Evolutionary conservation across 2,888 invertebrate species (phyloP), one percentile per base, ranked within the genome.

Genomic region (Agrotis ipsilon): DNA sequence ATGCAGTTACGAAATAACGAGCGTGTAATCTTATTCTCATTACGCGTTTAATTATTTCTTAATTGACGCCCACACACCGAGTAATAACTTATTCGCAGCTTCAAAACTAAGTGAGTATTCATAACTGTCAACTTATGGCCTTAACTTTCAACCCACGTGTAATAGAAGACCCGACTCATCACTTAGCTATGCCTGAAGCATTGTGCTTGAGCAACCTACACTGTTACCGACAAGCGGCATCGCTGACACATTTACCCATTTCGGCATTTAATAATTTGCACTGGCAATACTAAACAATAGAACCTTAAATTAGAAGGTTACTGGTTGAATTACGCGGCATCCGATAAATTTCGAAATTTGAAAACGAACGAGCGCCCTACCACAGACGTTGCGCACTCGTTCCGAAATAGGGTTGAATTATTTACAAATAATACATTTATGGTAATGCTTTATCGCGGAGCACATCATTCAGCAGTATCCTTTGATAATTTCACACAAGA

Each of bases 221-320:
- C 89, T 72, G 83, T 83, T 87, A 85, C 86, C 82, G 80, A 71
- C 74, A 72, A 32, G 62, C 72, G 52, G 74, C 81, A 88, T 87
- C 81, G 80, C 91, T 92, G 94, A 91, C 94, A 93, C 93, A 91
- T 93, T 94, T 93, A 93, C 93, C 92, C 88, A 92, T 92, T 93
- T 92, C 86, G 88, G 91, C 86, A 89, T 90, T 91, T 88, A 92
- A 94, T 93, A 90, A 94, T 93, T 93, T 91, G 88, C 87, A 87
- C 89, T 88, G 87, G 78, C 90, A 89, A 88, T 88, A 90, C 91
- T 92, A 91, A 92, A 94, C 94, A 94, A 93, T 94, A 86, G 92
- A 84, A 92, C 89, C 91, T 91, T 91, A 93, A 91, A 93, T 91
- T 91, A 91, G 90, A 91, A 91, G 91, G 89, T 90, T 90, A 89